Conservation (phyloP, 2,113 vertebrate species). For the Cyprinodon variegatus region DNA sequence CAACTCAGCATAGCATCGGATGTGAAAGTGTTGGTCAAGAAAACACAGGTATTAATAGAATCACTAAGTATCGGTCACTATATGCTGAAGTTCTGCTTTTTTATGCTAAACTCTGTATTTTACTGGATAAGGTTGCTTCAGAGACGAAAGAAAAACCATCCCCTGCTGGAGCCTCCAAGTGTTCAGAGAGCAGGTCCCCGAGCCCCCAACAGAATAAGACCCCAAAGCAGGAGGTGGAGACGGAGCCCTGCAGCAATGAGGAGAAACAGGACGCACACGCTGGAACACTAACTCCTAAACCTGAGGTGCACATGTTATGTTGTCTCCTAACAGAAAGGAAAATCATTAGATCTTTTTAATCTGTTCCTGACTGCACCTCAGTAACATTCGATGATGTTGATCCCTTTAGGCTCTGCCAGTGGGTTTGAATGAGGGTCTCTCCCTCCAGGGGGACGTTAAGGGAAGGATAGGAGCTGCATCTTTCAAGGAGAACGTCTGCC, state of each 20-base stretch:
- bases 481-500: slow-evolving; percentile 97
- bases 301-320: slow-evolving; percentile 63
- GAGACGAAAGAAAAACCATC: slow-evolving; percentile 60
- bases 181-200: slow-evolving; percentile 32
- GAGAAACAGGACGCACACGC: slow-evolving; percentile 46
- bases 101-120: neutral
- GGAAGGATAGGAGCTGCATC: slow-evolving; percentile 88
- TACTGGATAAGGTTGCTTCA: slow-evolving; percentile 50
- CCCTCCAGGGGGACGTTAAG: slow-evolving; percentile 83
- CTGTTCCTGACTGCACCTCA: neutral
- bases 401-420: slow-evolving; percentile 51
- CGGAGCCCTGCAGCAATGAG: slow-evolving; percentile 46
- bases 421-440: slow-evolving; percentile 63
- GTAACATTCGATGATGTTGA: neutral
- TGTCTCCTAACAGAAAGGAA: neutral
- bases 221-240: slow-evolving; percentile 46
- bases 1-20: slow-evolving; percentile 45
- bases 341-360: neutral
- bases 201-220: slow-evolving; percentile 40
- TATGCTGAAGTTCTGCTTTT: neutral
- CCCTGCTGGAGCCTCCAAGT: slow-evolving; percentile 17
- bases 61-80: neutral
- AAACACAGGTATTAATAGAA: slow-evolving; percentile 64
- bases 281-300: slow-evolving; percentile 61
- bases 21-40: slow-evolving; percentile 53